Base-by-base conservation (phyloP, 2,797 vertebrate species). In the Merluccius polli region DNA sequence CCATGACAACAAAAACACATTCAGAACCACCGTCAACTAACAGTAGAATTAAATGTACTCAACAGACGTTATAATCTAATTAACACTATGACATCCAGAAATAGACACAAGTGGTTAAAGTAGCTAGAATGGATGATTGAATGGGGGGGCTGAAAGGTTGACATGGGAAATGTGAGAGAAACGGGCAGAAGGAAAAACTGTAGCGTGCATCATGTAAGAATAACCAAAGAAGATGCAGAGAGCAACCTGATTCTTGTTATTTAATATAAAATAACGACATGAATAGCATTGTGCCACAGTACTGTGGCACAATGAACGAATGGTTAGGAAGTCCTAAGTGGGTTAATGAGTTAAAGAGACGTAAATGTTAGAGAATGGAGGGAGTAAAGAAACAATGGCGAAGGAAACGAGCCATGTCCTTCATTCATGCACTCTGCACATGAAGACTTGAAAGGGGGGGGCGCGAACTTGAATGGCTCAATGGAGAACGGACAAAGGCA, bases 11-110 rank as follows among this genome's bases (percentile, higher is more conserved):
- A 1, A 65, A 65, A 27, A 77, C 1, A 75, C 36, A 41, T 27
- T 65, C 29, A 81, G 76, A 83, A 87, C 77, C 82, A 86, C 87
- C 78, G 67, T 78, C 81, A 12, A 87, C 81, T 88, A 92, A 87
- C 81, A 87, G 70, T 2, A 82, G 11, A 80, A 74, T 70, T 12
- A 21, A 79, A 79, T 33, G 27, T 18, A 85, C 29, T 75, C 38
- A 59, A 77, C 11, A 63, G 6, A 59, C 79, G 78, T 63, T 32
- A 52, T 75, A 76, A 81, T 78, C 44, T 83, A 88, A 71, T 27
- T 36, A n/a, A 89, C 73, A 80, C 1, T 18, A 68, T 10, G 6
- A 69, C 15, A 65, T 65, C 24, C 59, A 65, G 59, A 65, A 65
- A 65, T 12, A 12, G 10, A 32, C 13, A 73, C 52, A 73, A 73